Evolutionary conservation across 2,113 vertebrate species (phyloP), one percentile per base, ranked within the genome.

Genomic region (Talpa occidentalis): DNA sequence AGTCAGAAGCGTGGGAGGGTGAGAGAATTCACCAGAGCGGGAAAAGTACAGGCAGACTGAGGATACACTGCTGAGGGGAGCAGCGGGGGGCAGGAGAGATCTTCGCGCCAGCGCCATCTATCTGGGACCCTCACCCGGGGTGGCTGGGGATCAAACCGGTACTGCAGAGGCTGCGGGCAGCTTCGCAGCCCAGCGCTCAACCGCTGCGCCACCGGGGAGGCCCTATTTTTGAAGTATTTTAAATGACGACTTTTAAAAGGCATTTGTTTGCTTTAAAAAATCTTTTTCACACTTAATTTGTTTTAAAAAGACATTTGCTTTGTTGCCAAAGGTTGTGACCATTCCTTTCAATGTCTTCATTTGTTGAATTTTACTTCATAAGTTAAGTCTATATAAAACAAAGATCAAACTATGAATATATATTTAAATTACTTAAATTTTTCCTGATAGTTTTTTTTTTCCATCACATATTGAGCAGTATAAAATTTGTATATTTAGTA

Each of bases 221-320:
- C n/a, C n/a, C n/a, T 52, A 92, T 24, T 92, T 87, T 67, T 73
- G 76, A 94, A 91, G 35, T 9, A 87, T 72, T 91, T 78, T 87
- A 93, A 19, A 80, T 49, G 30, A 3, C 12, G 8, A 89, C 88
- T 47, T 86, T 81, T 92, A 59, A 59, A 92, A 89, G 81, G 15
- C 4, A 54, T 59, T 82, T 88, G 59, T 8, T 74, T 72, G 15
- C 69, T 88, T 56, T 56, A 22, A 19, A 54, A 52, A 52, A 52
- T 56, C 19, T 54, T 17, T 49, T 49, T 49, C 8, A 52, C 16
- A 17, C 17, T 16, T 52, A 52, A 52, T 5, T 56, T 56, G 54
- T 56, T 56, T 21, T 56, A 59, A 59, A 92, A 89, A 85, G 15
- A 1, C 4, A 54, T 59, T 83, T 88, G 59, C 10, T 74, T 44